Percentiles rank a stretch among this genome's conserved stretches.
Conservation (phyloP, 1,140 invertebrate genomes). For the Drosophila bocki region DNA sequence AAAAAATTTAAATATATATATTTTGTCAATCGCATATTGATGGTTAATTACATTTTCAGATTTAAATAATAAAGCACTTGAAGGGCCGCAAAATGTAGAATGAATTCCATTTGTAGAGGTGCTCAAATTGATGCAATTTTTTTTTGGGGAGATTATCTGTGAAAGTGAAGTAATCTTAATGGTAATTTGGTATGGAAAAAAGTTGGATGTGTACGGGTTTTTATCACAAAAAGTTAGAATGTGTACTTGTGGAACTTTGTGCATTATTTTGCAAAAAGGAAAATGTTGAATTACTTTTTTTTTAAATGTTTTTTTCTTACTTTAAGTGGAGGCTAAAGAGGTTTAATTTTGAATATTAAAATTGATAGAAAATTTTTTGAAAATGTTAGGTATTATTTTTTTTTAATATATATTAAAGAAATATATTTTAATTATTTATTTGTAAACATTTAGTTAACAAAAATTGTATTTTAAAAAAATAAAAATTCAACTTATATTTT, state of each 20-base stretch:
- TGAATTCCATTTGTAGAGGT: conserved; percentile 14
- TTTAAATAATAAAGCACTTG: conserved; percentile 40
- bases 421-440: no score
- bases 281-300: background rate
- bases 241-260: background rate
- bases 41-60: conserved; percentile 54
- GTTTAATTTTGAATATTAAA: background rate
- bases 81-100: conserved; percentile 9
- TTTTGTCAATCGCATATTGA: conserved; percentile 50
- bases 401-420: no score
- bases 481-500: no score
- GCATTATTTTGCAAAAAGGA: background rate
- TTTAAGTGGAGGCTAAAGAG: no score
- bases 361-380: background rate
- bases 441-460: no score
- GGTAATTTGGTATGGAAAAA: conserved; percentile 4
- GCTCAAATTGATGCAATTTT: conserved; percentile 51
- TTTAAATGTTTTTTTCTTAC: background rate
- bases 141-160: conserved; percentile 35
- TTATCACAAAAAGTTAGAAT: conserved; percentile 6
- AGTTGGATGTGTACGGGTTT: background rate
- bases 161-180: conserved; percentile 23
- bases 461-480: no score
- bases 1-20: conserved; percentile 36
- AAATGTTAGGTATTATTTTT: no score